Evolutionary conservation across 2,797 vertebrate genomes (phyloP).

Genomic region (Macropodus opercularis): DNA sequence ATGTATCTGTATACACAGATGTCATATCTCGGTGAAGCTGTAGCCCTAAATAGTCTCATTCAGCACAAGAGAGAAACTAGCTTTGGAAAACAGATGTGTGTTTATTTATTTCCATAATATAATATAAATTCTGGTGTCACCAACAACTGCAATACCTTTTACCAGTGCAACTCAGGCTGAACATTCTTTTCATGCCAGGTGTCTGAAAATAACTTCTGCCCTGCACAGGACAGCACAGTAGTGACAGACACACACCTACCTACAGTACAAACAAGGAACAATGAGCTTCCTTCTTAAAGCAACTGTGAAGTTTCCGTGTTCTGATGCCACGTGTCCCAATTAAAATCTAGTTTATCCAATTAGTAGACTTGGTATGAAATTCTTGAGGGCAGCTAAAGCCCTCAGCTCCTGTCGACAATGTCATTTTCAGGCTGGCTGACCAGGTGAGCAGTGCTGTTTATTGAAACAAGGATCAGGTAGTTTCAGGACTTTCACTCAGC

Average conservation of each 20-base stretch:
- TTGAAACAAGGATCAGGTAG: neutral
- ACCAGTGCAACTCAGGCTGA: slow-evolving; percentile 19
- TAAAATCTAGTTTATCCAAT: too few relatives aligned
- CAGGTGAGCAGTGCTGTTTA: slow-evolving; percentile 5
- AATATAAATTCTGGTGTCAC: neutral
- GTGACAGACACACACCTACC: slow-evolving; percentile 3
- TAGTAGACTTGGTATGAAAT: too few relatives aligned
- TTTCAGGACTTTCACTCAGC: slow-evolving; percentile 5
- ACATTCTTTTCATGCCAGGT: slow-evolving; percentile 58
- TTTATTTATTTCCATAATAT: slow-evolving; percentile 6
- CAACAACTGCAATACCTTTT: neutral
- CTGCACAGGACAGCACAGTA: neutral
- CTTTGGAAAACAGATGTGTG: neutral
- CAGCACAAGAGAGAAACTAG: neutral
- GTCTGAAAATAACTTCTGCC: slow-evolving; percentile 64
- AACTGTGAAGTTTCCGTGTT: neutral
- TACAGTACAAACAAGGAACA: slow-evolving; percentile 2
- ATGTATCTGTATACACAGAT: neutral
- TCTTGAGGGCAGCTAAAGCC: neutral
- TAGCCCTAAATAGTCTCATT: neutral
- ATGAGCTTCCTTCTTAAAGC: neutral
- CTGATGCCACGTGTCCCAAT: neutral
- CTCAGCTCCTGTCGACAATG: neutral
- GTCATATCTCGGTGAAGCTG: neutral
- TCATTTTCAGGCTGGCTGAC: slow-evolving; percentile 14